phyloP scores from a whole-genome alignment of 2,888 invertebrate genomes.

The Odontocerum albicorne region DNA sequence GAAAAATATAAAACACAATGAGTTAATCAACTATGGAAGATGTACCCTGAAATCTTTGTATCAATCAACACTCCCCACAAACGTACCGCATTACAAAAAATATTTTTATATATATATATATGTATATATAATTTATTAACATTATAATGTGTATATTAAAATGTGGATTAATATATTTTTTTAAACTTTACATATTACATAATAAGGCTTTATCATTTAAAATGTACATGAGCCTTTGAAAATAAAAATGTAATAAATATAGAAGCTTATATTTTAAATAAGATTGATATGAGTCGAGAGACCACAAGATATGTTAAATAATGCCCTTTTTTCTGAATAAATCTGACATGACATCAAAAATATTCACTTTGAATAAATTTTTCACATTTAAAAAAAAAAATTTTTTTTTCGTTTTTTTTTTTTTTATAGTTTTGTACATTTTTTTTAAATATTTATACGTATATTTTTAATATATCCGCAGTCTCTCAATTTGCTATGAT shows the following conservation, averaged over 20 bases:
- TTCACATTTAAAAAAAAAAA: no score
- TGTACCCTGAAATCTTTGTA: slow-evolving; percentile 31
- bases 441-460: no score
- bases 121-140: slow-evolving; percentile 17
- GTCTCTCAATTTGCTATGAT: no score
- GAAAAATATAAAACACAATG: slow-evolving; percentile 35
- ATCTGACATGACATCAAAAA: no score
- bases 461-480: no score
- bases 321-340: no score
- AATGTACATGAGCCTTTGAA: slow-evolving; percentile 18
- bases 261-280: slow-evolving; percentile 2
- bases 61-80: slow-evolving; percentile 7
- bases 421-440: no score
- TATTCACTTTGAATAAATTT: no score
- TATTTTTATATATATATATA: slow-evolving; percentile 14
- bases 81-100: slow-evolving; percentile 21
- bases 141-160: slow-evolving; percentile 25
- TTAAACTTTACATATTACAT: slow-evolving; percentile 16
- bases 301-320: no score
- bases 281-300: background rate
- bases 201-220: slow-evolving; percentile 24
- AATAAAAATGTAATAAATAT: slow-evolving; percentile 7
- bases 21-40: slow-evolving; percentile 26
- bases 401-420: no score
- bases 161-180: slow-evolving; percentile 21